Evolutionary conservation across 1,140 invertebrate species (phyloP).

Genomic region (Wasmannia auropunctata): DNA sequence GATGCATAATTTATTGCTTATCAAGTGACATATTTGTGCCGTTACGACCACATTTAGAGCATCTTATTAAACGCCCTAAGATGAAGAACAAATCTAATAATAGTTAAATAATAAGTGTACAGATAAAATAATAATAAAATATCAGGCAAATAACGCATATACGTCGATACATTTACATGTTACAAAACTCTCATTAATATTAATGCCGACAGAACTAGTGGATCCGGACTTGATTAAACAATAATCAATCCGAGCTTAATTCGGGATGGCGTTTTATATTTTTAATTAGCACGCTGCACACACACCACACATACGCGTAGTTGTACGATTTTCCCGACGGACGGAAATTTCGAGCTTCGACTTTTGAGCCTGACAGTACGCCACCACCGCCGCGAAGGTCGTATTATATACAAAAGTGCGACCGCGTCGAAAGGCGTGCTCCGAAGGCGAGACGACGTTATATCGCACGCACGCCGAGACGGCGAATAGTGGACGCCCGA

Average conservation of each 20-base stretch:
- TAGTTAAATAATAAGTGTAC: neutral
- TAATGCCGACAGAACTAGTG: neutral
- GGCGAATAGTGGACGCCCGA: conserved; percentile 42
- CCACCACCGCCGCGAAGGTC: neutral
- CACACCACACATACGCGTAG: too few relatives aligned
- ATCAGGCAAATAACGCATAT: neutral
- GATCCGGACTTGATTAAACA: conserved; percentile 1
- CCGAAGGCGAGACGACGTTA: conserved; percentile 43
- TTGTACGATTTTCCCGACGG: neutral
- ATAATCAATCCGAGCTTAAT: neutral
- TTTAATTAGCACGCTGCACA: neutral
- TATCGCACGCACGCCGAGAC: conserved; percentile 44
- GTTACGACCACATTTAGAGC: neutral
- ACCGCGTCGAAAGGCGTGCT: conserved; percentile 5
- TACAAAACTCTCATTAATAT: conserved; percentile 18
- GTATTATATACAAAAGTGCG: conserved; percentile 36
- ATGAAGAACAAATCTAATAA: neutral
- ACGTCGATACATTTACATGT: neutral
- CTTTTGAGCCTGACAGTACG: neutral
- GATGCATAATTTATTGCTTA: conserved; percentile 11
- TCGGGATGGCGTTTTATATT: neutral
- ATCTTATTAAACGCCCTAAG: neutral
- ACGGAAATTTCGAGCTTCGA: neutral
- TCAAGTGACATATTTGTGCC: neutral
- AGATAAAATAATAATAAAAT: neutral